Percentiles rank a stretch among this genome's conserved stretches.
Conservation (phyloP, 2,888 invertebrate genomes). For the Megalurothrips usitatus region DNA sequence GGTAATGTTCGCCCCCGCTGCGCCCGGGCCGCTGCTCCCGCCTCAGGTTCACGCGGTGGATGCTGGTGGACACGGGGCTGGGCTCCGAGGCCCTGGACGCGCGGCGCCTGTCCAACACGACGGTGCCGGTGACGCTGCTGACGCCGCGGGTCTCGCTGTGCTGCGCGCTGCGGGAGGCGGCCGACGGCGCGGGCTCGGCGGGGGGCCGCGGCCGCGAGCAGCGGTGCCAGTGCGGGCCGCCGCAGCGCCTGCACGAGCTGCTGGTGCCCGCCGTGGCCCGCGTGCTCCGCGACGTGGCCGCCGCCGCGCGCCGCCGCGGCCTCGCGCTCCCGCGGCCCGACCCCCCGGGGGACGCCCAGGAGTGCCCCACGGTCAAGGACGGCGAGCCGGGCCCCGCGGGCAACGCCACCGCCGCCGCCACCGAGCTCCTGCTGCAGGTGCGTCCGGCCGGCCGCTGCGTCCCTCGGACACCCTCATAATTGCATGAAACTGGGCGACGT, state of each 20-base stretch:
- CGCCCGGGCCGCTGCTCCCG: too few relatives aligned
- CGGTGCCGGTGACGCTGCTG: background rate
- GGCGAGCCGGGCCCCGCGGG: background rate
- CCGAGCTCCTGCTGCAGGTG: background rate
- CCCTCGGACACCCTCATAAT: too few relatives aligned
- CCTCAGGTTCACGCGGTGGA: conserved; percentile 12
- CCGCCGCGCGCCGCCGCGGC: background rate
- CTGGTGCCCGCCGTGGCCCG: background rate
- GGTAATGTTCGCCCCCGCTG: too few relatives aligned
- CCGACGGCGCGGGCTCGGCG: background rate
- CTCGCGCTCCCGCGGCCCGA: background rate
- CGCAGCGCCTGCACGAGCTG: conserved; percentile 1
- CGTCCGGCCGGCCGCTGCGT: too few relatives aligned
- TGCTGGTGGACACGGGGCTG: conserved; percentile 7
- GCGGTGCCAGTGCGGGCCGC: background rate
- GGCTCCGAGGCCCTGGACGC: background rate
- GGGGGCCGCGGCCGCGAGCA: background rate
- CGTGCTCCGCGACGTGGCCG: background rate
- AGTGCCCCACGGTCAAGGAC: background rate
- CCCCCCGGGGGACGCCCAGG: background rate
- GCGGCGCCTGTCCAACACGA: background rate
- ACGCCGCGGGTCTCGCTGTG: conserved; percentile 11
- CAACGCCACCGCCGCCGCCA: background rate
- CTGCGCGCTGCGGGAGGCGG: background rate
- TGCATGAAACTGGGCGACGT: too few relatives aligned